Evolutionary conservation across 1,140 invertebrate species (phyloP).

Genomic region (Drosophila bifasciata): DNA sequence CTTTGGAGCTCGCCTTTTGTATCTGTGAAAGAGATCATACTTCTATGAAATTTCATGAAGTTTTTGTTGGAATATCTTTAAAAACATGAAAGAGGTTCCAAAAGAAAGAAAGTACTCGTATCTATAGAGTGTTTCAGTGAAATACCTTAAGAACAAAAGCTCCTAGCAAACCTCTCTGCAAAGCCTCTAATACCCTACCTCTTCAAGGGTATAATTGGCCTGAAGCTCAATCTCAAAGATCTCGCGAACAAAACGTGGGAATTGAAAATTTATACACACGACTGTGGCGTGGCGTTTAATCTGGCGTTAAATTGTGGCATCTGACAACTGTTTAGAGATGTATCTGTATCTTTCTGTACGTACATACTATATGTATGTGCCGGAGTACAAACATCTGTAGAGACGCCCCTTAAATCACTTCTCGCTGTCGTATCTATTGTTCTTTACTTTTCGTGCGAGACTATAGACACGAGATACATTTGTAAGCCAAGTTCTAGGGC

Average conservation of each 20-base stretch:
- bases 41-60: too few relatives aligned
- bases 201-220: background rate
- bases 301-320: constrained; percentile 71
- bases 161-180: too few relatives aligned
- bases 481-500: constrained; percentile 39
- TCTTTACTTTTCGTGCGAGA: constrained; percentile 12
- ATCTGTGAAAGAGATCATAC: too few relatives aligned
- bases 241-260: constrained; percentile 44
- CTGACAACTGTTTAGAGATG: constrained; percentile 47
- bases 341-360: too few relatives aligned
- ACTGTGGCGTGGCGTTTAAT: constrained; percentile 11
- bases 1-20: too few relatives aligned
- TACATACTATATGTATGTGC: constrained; percentile 6
- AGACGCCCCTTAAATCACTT: constrained; percentile 57
- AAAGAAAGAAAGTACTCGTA: too few relatives aligned
- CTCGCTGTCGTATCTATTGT: constrained; percentile 55
- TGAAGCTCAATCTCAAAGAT: constrained; percentile 3
- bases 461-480: constrained; percentile 27
- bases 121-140: too few relatives aligned
- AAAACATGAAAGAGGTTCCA: too few relatives aligned
- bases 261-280: constrained; percentile 36
- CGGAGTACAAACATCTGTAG: constrained; percentile 39
- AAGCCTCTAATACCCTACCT: constrained; percentile 4
- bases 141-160: too few relatives aligned
- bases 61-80: too few relatives aligned